phyloP scores from a whole-genome alignment of 1,140 invertebrate species.

The Pararge aegeria region DNA sequence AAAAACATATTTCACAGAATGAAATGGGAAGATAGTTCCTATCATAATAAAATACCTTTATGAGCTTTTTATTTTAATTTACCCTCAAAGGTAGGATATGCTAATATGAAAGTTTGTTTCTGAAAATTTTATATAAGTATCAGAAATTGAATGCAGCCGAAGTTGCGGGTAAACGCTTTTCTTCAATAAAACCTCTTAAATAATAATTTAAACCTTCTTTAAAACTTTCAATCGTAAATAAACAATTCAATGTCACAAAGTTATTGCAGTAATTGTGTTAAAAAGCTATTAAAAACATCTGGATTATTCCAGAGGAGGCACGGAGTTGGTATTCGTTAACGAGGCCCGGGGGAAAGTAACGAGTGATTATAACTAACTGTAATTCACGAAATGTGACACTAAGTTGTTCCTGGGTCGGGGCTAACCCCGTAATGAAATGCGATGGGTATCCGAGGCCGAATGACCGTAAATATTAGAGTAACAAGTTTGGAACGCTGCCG shows the following conservation, averaged over 20 bases:
- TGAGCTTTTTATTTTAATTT: too few relatives aligned
- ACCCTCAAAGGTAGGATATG: too few relatives aligned
- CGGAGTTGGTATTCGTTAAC: conserved; percentile 20
- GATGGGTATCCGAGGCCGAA: conserved; percentile 8
- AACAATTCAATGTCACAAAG: conserved; percentile 14
- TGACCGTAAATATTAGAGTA: conserved; percentile 10
- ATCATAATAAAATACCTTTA: too few relatives aligned
- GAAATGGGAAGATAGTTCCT: too few relatives aligned
- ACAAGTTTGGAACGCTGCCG: background rate
- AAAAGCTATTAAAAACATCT: conserved; percentile 24
- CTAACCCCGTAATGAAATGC: conserved; percentile 15
- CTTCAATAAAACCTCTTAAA: background rate
- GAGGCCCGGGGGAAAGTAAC: conserved; percentile 15
- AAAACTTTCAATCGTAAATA: conserved; percentile 2
- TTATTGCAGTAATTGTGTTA: conserved; percentile 20
- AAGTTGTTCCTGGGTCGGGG: conserved; percentile 12
- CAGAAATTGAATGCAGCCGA: too few relatives aligned
- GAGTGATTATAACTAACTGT: conserved; percentile 23
- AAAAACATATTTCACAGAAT: too few relatives aligned
- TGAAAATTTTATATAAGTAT: too few relatives aligned
- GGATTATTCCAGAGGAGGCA: conserved; percentile 11
- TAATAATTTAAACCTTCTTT: background rate
- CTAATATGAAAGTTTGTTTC: too few relatives aligned
- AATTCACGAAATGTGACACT: conserved; percentile 19
- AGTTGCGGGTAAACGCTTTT: too few relatives aligned